Conservation (phyloP, 1,140 invertebrate species). For the Heliothis virescens region DNA sequence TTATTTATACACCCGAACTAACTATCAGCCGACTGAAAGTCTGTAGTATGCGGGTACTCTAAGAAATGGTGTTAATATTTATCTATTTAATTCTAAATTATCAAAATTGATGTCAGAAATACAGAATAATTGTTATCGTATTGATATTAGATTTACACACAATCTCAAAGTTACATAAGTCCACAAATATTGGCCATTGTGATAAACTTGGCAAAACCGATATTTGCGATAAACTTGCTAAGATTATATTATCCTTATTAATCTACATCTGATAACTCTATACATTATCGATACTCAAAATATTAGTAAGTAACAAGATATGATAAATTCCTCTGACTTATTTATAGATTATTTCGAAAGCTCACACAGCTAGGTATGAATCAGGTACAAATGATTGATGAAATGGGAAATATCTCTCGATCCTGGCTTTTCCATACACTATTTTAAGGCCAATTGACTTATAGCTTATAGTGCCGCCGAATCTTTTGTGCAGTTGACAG, state of each 20-base stretch:
- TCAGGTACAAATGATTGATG: background rate
- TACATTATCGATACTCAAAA: background rate
- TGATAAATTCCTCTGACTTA: background rate
- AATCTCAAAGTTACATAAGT: background rate
- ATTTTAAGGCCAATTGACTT: too few relatives aligned
- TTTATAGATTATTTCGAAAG: background rate
- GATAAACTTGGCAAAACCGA: background rate
- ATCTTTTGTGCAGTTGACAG: too few relatives aligned
- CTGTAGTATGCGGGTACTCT: too few relatives aligned
- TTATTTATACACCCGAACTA: too few relatives aligned
- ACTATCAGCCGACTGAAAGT: too few relatives aligned
- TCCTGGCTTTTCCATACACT: too few relatives aligned
- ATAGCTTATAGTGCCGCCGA: too few relatives aligned
- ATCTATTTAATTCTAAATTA: too few relatives aligned
- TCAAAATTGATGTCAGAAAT: too few relatives aligned
- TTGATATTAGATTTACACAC: background rate
- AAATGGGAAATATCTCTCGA: too few relatives aligned
- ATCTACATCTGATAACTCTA: background rate
- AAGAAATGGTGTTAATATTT: too few relatives aligned
- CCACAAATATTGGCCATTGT: background rate
- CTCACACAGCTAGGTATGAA: background rate
- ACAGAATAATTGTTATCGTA: too few relatives aligned
- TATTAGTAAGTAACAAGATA: constrained; percentile 1
- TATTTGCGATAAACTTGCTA: background rate
- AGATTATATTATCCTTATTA: background rate